Percentiles rank a stretch among this genome's conserved stretches.
Evolutionary conservation across 2,888 invertebrate genomes (phyloP).

Genomic region (Heliothis peltigera): DNA sequence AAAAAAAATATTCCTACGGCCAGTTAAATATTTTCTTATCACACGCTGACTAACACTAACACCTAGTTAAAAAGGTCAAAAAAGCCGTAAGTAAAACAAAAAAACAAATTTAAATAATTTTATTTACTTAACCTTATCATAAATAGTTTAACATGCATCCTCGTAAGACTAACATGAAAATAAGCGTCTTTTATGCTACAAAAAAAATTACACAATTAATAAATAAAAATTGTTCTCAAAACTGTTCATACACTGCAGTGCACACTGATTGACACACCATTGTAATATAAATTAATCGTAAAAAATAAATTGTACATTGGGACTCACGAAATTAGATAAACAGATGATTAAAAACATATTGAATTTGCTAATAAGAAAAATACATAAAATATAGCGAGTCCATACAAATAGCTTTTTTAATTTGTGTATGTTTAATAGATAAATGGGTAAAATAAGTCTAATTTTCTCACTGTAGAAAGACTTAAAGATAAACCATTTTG

Average conservation of each 20-base stretch:
- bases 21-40: too few species aligned
- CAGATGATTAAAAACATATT: background rate
- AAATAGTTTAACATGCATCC: slow-evolving; percentile 86
- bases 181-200: slow-evolving; percentile 82
- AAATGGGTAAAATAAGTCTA: slow-evolving; percentile 25
- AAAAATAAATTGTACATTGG: slow-evolving; percentile 11
- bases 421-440: background rate
- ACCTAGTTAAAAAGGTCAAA: too few species aligned
- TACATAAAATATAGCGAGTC: background rate
- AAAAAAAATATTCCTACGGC: too few species aligned
- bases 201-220: slow-evolving; percentile 39
- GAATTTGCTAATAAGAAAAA: background rate
- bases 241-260: slow-evolving; percentile 40
- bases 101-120: slow-evolving; percentile 81
- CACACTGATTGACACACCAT: slow-evolving; percentile 30
- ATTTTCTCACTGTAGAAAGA: slow-evolving; percentile 38
- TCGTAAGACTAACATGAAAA: slow-evolving; percentile 81
- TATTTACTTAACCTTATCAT: slow-evolving; percentile 83
- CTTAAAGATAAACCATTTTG: slow-evolving; percentile 10
- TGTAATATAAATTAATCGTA: slow-evolving; percentile 13
- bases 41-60: too few species aligned
- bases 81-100: slow-evolving; percentile 25
- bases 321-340: slow-evolving; percentile 7
- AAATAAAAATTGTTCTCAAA: slow-evolving; percentile 48
- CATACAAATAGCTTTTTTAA: background rate